These are phyloP conservation scores for Danio aesculapii DNA, from an alignment of 2,797 vertebrate genomes.

Conservation along the genomic window DNA sequence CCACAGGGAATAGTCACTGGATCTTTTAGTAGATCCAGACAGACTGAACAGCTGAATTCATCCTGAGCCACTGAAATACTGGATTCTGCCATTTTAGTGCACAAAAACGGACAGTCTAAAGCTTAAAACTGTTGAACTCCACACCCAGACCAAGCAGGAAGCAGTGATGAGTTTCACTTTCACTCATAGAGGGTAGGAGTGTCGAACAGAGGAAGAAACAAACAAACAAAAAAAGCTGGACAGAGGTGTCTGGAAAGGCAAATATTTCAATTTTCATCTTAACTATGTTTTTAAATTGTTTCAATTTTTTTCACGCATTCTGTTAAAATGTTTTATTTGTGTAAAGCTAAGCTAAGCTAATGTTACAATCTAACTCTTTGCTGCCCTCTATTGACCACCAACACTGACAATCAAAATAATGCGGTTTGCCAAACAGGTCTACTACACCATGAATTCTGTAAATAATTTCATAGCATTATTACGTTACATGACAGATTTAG, in stretches of 20 bases:
- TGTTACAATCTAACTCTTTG: background rate
- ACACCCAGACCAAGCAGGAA: background rate
- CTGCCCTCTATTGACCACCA: background rate
- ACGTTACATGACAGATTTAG: too few relatives aligned
- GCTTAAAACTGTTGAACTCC: background rate
- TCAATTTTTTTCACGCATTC: too few relatives aligned
- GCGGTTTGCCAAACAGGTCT: too few relatives aligned
- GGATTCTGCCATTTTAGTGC: conserved; percentile 27
- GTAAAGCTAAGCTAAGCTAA: too few relatives aligned
- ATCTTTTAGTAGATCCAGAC: conserved; percentile 23
- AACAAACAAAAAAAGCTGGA: too few relatives aligned
- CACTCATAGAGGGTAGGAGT: background rate
- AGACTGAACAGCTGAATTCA: conserved; percentile 29
- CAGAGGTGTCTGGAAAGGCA: too few relatives aligned
- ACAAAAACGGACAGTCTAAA: background rate
- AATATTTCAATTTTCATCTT: too few relatives aligned
- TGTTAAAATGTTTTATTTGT: too few relatives aligned
- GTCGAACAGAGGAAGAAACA: background rate
- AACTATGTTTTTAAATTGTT: too few relatives aligned
- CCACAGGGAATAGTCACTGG: conserved; percentile 21
- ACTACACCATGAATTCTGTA: too few relatives aligned
- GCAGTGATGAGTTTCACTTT: background rate
- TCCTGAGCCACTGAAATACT: background rate
- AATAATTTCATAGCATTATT: too few relatives aligned
- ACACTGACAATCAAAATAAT: too few relatives aligned